Base-by-base conservation (phyloP, 2,888 invertebrate species). In the Drosophila leonis region DNA sequence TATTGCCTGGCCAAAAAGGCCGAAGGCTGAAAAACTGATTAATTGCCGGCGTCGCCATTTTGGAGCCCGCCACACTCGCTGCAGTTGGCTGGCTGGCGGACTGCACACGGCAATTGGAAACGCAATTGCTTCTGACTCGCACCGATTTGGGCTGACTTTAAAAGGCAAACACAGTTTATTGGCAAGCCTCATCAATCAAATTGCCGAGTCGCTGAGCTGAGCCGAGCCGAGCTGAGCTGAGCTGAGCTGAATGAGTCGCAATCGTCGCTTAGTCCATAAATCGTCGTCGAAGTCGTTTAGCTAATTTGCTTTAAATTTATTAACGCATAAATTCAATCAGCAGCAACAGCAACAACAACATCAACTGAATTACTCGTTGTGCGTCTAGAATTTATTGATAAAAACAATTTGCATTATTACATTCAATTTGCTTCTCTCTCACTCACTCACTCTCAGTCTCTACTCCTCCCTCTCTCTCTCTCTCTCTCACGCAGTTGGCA, bases 341-440 rank as follows among this genome's bases (percentile, higher is more conserved):
- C 41, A 24, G 24, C 24, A 24, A 4, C 73, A 35, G 15, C 61
- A 63, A 8, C 51, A 57, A 18, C 60, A 65, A 39, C 79, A 60
- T 27, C 46, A 61, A 52, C 65, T 57, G 57, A 72, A 75, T 77
- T 77, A 42, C 72, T 66, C 55, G 62, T 57, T 65, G 62, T 62
- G 69, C 82, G 86, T 82, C 72, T 84, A 83, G 84, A 88, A 88
- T 86, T 86, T 86, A 86, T 86, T 89, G 85, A 86, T 86, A 76
- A 87, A 89, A 89, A 89, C 82, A 84, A 87, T 89, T 86, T 84
- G 85, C 90, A 87, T 87, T 86, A 89, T 85, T 89, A 82, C 88
- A 71, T 75, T 74, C 72, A 83, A 83, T 82, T 87, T 78, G 73
- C 78, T 72, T 67, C 65, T 46, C 52, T 39, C 62, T 31, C 18